Base-by-base conservation (phyloP, 2,888 invertebrate species). In the Ennomos fuscantarius region DNA sequence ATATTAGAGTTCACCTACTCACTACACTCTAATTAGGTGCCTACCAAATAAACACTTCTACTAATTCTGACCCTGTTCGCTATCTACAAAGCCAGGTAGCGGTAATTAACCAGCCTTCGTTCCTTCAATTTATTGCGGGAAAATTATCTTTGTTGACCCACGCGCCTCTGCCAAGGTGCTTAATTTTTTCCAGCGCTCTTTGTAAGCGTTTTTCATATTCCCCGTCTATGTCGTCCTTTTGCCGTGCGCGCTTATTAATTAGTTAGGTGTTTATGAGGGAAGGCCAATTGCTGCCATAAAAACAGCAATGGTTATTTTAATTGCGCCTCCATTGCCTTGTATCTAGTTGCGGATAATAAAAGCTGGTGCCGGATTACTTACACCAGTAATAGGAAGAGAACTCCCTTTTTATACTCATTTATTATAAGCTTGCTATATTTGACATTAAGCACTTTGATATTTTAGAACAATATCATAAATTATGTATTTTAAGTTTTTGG, bases 141-240 rank as follows among this genome's bases (percentile, higher is more conserved):
- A 82, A 80, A 86, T 86, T 88, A 88, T 87, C 86, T 86, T 78
- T 87, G 87, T 87, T 87, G 84, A 83, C 82, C 83, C 87, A 85
- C 79, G 81, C 79, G 80, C 79, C 74, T 76, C 71, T 62, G 58
- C 68, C 71, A 76, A 75, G 76, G 75, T 74, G 78, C 81, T 82
- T 77, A 77, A 77, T 82, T 82, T 84, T 84, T 75, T 76, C 63
- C 69, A 74, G 51, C 59, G 57, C 63, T 60, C 74, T 78, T 74
- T 79, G 76, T 75, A 75, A 78, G 76, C 82, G 63, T 72, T 80
- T 78, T 82, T 79, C 73, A 70, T 70, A 74, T 68, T 63, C 68
- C 61, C 60, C 52, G 60, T 49, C 63, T 46, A 42, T 50, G 67
- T 64, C 55, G 53, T 54, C 45, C 53, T 54, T 58, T 53, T 49